Evolutionary conservation across 2,113 vertebrate genomes (phyloP), one percentile per base, ranked within the genome.

Genomic region (Charina bottae): DNA sequence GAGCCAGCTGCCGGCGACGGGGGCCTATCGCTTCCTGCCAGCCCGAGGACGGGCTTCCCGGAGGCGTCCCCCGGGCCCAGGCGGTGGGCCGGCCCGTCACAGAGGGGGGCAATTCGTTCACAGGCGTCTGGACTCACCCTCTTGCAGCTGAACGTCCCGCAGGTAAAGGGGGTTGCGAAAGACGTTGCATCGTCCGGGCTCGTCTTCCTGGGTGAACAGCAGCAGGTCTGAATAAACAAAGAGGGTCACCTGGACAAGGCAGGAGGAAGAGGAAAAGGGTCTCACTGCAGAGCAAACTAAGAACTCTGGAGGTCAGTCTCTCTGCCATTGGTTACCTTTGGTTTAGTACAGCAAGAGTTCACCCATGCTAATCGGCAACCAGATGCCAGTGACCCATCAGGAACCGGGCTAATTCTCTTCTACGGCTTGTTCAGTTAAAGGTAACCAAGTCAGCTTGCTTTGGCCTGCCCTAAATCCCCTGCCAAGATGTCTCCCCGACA

Each of bases 91-190:
- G 12, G 28, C n/a, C 28, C 26, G 4, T 21, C 28, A 72, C 19
- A n/a, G 3, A 83, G 5, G 4, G 23, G 42, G 6, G 37, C 46
- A 46, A 9, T 62, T 49, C 88, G 21, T 58, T 24, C 37, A 28
- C 21, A 2, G 4, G 28, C 4, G 4, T 55, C 54, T 10, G 26
- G 37, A 97, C 98, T 94, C 94, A 99, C 99, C 99, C n/a, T 99
- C 98, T 95, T 99, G 98, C 17, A 99, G 98, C 90, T 98, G 97
- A 90, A 99, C 97, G 1, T 98, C 98, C 88, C 98, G 97, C 90
- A 99, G 98, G 96, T 98, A 99, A 88, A 99, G 98, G 2, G 99
- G 99, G 94, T 99, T 99, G 96, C 99, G 98, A 84, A 99, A 98
- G 89, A 99, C 99, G 0, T 98, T 98, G 96, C 99, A 99, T 93